phyloP scores from a whole-genome alignment of 1,140 invertebrate genomes.

The Bombus cullumanus region DNA sequence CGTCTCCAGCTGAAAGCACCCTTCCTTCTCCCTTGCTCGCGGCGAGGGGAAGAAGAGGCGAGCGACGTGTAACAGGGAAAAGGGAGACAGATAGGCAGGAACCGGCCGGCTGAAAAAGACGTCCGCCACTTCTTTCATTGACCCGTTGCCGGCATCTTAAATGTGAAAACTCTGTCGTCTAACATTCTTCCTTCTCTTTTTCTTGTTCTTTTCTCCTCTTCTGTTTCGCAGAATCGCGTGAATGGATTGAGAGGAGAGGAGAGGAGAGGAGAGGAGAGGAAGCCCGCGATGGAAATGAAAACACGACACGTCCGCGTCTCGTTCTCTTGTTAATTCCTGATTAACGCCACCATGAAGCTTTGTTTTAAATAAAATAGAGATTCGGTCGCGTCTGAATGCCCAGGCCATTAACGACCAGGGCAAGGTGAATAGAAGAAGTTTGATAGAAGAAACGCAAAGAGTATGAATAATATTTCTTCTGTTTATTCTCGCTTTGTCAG shows the following conservation, averaged over 20 bases:
- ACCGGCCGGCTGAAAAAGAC: slow-evolving; percentile 37
- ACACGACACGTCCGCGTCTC: slow-evolving; percentile 9
- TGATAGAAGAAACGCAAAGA: background rate
- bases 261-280: no score
- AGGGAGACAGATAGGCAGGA: slow-evolving; percentile 3
- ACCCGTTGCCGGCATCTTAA: slow-evolving; percentile 28
- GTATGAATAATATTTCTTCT: slow-evolving; percentile 5
- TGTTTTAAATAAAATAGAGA: slow-evolving; percentile 10
- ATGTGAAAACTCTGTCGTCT: slow-evolving; percentile 27
- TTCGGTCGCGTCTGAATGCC: slow-evolving; percentile 1
- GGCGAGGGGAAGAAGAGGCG: background rate
- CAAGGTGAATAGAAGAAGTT: background rate
- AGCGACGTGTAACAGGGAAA: background rate
- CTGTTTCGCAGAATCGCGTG: background rate
- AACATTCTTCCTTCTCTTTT: background rate
- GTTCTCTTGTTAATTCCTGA: slow-evolving; percentile 13
- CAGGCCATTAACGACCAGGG: background rate
- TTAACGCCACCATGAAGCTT: slow-evolving; percentile 19
- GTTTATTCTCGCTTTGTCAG: background rate
- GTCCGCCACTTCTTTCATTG: slow-evolving; percentile 44
- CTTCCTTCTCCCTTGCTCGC: background rate
- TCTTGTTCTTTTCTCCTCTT: background rate
- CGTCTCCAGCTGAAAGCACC: slow-evolving; percentile 28
- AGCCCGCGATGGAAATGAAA: slow-evolving; percentile 26
- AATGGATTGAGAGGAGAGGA: background rate